Conservation (phyloP, 1,140 invertebrate species). For the Carposina sasakii region DNA sequence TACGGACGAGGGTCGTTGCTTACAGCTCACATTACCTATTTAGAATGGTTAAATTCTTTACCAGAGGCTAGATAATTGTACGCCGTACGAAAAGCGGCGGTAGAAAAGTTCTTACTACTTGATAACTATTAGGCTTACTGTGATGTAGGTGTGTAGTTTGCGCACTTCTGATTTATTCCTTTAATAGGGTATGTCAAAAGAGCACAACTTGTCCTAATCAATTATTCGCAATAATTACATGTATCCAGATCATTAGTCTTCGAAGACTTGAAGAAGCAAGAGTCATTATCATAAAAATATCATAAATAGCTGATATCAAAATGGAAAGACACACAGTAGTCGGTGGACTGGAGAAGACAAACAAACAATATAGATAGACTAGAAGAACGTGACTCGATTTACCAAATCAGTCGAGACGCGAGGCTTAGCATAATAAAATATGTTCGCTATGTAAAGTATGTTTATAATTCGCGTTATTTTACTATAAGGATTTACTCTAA, state of each 20-base stretch:
- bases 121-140: too few relatives aligned
- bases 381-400: slow-evolving; percentile 60
- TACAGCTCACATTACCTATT: too few relatives aligned
- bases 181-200: too few relatives aligned
- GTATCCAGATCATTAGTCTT: slow-evolving; percentile 37
- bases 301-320: slow-evolving; percentile 53
- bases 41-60: too few relatives aligned
- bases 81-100: too few relatives aligned
- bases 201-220: slow-evolving; percentile 40
- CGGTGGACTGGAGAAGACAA: slow-evolving; percentile 39
- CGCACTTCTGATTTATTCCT: too few relatives aligned
- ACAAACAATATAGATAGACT: slow-evolving; percentile 42
- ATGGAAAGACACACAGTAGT: slow-evolving; percentile 46
- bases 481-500: slow-evolving; percentile 61
- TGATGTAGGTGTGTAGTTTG: too few relatives aligned
- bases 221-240: slow-evolving; percentile 7
- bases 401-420: slow-evolving; percentile 64
- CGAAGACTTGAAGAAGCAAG: slow-evolving; percentile 36
- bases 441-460: slow-evolving; percentile 65
- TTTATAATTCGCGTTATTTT: slow-evolving; percentile 62
- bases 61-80: too few relatives aligned
- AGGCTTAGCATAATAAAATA: slow-evolving; percentile 56
- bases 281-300: slow-evolving; percentile 53
- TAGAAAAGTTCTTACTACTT: too few relatives aligned
- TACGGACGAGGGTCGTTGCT: too few relatives aligned